Conservation (phyloP, 2,797 vertebrate species). For the Myripristis jacobus region DNA sequence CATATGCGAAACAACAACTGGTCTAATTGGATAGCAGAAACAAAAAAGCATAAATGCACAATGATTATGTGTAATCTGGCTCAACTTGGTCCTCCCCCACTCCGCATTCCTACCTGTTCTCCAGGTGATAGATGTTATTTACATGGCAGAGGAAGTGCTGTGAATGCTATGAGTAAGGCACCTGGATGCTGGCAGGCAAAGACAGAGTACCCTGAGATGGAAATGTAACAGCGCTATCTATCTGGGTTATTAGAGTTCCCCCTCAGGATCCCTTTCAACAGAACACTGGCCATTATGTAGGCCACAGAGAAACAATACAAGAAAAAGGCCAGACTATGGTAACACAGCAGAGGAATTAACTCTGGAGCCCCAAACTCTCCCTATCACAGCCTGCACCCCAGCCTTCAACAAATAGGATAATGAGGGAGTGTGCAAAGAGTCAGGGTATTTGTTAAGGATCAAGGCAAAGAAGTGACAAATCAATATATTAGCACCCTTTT, state of each 20-base stretch:
- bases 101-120: conserved; percentile 62
- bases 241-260: conserved; percentile 88
- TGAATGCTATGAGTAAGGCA: conserved; percentile 86
- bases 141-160: conserved; percentile 83
- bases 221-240: conserved; percentile 89
- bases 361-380: conserved; percentile 51
- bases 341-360: conserved; percentile 75
- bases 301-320: conserved; percentile 83
- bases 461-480: conserved; percentile 49
- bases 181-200: conserved; percentile 85
- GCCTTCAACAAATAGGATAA: conserved; percentile 61
- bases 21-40: conserved; percentile 9
- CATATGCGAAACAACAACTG: conserved; percentile 35
- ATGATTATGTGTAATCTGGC: conserved; percentile 57
- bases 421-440: conserved; percentile 56
- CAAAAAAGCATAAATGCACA: conserved; percentile 43
- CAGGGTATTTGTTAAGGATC: conserved; percentile 46
- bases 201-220: conserved; percentile 85
- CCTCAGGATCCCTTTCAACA: conserved; percentile 84
- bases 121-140: conserved; percentile 87
- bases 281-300: conserved; percentile 86
- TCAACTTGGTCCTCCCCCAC: conserved; percentile 26
- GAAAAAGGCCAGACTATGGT: conserved; percentile 62
- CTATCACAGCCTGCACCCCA: conserved; percentile 11
- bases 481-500: conserved; percentile 39